Evolutionary conservation across 1,140 invertebrate genomes (phyloP).

Genomic region (Drosophila navojoa): DNA sequence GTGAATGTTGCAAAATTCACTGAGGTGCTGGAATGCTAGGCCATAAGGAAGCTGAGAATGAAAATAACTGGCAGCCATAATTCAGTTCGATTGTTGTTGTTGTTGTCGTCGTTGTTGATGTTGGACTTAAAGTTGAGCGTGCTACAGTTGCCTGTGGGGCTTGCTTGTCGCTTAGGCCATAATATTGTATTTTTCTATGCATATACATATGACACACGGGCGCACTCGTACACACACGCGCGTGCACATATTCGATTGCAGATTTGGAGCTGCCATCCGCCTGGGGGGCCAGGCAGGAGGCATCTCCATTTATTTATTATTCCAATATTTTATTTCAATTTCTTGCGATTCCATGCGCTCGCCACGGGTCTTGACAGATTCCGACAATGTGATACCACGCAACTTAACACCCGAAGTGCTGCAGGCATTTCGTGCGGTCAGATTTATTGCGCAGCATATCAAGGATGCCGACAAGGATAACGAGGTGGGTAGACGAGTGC

Average conservation of each 20-base stretch:
- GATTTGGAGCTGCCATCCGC: conserved; percentile 33
- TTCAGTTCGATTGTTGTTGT: conserved; percentile 32
- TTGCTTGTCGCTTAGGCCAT: conserved; percentile 37
- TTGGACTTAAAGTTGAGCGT: conserved; percentile 32
- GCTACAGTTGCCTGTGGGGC: conserved; percentile 27
- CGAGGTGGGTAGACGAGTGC: conserved; percentile 88
- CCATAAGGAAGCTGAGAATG: conserved; percentile 8
- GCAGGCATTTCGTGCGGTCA: conserved; percentile 95
- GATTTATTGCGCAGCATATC: conserved; percentile 98
- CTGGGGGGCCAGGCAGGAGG: conserved; percentile 24
- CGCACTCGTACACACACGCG: conserved; percentile 8
- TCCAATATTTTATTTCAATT: conserved; percentile 82
- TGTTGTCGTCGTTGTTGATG: not conserved
- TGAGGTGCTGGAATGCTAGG: conserved; percentile 16
- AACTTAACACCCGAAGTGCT: conserved; percentile 93
- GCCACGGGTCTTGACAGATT: conserved; percentile 85
- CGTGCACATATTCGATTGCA: conserved; percentile 3
- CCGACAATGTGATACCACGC: conserved; percentile 91
- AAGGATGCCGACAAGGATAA: conserved; percentile 97
- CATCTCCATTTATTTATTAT: conserved; percentile 73
- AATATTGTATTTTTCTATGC: conserved; percentile 62
- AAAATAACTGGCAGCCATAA: conserved; percentile 46
- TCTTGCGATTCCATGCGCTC: conserved; percentile 73
- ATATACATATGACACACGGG: conserved; percentile 19
- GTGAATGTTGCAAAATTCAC: conserved; percentile 37